Conservation (phyloP, 2,888 invertebrate species). For the Tillus elongatus region DNA sequence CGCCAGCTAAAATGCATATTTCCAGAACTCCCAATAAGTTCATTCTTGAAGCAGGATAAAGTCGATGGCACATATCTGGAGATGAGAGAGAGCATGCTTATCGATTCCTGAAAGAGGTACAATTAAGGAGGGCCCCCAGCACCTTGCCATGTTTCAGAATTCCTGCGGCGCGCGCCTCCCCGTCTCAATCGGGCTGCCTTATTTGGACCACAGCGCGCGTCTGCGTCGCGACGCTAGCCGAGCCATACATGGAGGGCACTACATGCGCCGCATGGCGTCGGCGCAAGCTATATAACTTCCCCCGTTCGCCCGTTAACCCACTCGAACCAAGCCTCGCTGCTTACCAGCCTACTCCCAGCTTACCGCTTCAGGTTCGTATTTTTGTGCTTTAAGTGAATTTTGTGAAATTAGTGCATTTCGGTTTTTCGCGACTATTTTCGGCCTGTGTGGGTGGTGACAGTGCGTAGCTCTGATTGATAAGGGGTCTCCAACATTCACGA, state of each 20-base stretch:
- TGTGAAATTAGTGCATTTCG: not conserved
- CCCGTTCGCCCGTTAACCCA: constrained; percentile 12
- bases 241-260: constrained; percentile 37
- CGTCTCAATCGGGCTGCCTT: constrained; percentile 29
- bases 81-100: not conserved
- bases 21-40: no score
- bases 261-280: no score
- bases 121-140: constrained; percentile 20
- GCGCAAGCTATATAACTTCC: constrained; percentile 22
- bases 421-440: constrained; percentile 2
- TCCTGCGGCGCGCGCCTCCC: constrained; percentile 21
- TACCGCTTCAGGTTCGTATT: constrained; percentile 7
- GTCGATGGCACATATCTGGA: no score
- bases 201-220: constrained; percentile 36
- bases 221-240: constrained; percentile 35
- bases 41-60: no score
- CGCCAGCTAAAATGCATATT: not conserved
- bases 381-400: not conserved
- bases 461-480: no score
- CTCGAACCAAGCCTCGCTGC: constrained; percentile 15
- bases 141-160: constrained; percentile 18
- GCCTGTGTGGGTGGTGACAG: not conserved
- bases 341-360: not conserved
- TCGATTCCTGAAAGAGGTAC: constrained; percentile 16
- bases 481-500: no score